Evolutionary conservation across 2,797 vertebrate genomes (phyloP), one percentile per base, ranked within the genome.

Genomic region (Hydrocynus forskahlii): DNA sequence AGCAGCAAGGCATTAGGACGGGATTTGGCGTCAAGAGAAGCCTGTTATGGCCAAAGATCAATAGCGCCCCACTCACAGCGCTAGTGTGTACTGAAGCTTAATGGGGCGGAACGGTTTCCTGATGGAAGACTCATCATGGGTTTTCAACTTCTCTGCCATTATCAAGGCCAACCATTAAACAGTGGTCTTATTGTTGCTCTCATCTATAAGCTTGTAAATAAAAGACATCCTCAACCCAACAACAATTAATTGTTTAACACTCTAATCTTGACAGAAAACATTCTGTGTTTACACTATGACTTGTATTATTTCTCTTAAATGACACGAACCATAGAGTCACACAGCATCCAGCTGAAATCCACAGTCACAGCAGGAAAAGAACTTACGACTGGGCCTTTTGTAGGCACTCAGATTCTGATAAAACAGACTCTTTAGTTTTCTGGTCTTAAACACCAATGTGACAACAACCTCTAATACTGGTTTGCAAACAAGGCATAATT

Each of bases 41-140:
- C 43, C 60, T 68, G 52, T 77, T 77, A 35, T 60, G 78, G 48
- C 73, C 77, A 62, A 69, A 67, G 77, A 82, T 71, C 62, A 80
- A 82, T 63, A 73, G 10, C n/a, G 19, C 62, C 72, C 55, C 67
- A 66, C 38, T 81, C 66, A 57, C 19, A 78, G 60, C 69, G 29
- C 23, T 48, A 40, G 67, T 60, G 64, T 54, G 43, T 79, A 81
- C 0, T 23, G 78, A 72, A 68, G 74, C 54, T 75, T 84, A 83
- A 86, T 86, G 79, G 78, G 72, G 64, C 55, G 81, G 75, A 84
- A 81, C 78, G 40, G 23, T 74, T 84, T 83, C 60, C 76, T 81
- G 78, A 83, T 79, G 55, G 77, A 82, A 70, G 71, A 69, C 73
- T 80, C 55, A 63, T 81, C 60, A 54, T 57, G 76, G 62, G 66